Conservation (phyloP, 2,888 invertebrate species). For the Blastobasis adustella region DNA sequence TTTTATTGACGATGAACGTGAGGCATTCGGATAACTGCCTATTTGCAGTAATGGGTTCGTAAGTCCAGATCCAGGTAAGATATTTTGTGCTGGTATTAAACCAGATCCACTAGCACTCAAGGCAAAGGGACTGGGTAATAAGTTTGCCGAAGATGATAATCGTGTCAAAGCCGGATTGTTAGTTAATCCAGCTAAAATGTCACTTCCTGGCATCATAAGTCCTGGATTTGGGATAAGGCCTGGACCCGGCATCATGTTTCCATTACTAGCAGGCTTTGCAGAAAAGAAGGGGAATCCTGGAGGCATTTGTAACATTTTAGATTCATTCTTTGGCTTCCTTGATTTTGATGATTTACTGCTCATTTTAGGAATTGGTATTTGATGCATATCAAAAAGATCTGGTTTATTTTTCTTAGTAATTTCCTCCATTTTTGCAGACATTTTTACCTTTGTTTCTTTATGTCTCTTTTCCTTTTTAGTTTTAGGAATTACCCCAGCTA, state of each 20-base stretch:
- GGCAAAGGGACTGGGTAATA: slow-evolving; percentile 70
- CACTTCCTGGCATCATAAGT: too few relatives aligned
- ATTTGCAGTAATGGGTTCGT: slow-evolving; percentile 69
- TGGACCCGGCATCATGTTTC: too few relatives aligned
- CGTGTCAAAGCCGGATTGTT: slow-evolving; percentile 66
- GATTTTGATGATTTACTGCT: slow-evolving; percentile 56
- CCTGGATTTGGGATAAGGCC: too few relatives aligned
- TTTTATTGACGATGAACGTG: slow-evolving; percentile 72
- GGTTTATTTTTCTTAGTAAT: slow-evolving; percentile 64
- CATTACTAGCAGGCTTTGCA: too few relatives aligned
- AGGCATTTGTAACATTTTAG: too few relatives aligned
- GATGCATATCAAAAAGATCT: too few relatives aligned
- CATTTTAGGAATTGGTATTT: too few relatives aligned
- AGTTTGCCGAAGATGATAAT: slow-evolving; percentile 41
- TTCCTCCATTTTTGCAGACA: slow-evolving; percentile 60
- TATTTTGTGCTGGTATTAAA: slow-evolving; percentile 75
- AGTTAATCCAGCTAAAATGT: slow-evolving; percentile 55
- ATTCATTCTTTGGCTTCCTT: slow-evolving; percentile 59
- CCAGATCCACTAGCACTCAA: slow-evolving; percentile 74
- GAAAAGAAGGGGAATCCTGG: too few relatives aligned
- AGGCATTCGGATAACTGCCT: slow-evolving; percentile 73
- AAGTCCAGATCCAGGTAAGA: slow-evolving; percentile 51
- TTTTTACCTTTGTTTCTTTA: slow-evolving; percentile 68
- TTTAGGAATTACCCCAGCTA: slow-evolving; percentile 73
- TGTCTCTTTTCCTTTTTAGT: slow-evolving; percentile 76